Conservation (phyloP, 64 coral and sea anemone genomes). For the Hydrozoanthus tunicans region DNA sequence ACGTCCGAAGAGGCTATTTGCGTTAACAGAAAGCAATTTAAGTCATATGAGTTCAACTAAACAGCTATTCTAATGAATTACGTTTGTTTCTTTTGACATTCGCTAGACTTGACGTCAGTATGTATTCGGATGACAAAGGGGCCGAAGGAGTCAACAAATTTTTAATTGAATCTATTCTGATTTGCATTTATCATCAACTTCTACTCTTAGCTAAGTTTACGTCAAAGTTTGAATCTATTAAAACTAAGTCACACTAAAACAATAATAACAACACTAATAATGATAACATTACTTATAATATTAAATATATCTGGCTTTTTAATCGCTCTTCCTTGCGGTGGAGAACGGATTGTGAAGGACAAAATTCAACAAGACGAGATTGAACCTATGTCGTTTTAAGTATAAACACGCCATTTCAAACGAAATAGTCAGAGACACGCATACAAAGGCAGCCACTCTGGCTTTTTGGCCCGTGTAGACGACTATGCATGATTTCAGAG, state of each 20-base stretch:
- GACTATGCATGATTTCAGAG: too few species aligned
- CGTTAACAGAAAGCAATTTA: constrained; percentile 3
- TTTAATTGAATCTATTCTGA: constrained; percentile 3
- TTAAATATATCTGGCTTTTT: too few species aligned
- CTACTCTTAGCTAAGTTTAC: neutral
- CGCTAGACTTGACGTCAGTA: neutral
- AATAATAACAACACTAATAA: neutral
- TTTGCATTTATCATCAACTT: constrained; percentile 27
- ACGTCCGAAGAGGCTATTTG: neutral
- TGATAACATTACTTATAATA: neutral
- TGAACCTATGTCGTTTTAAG: too few species aligned
- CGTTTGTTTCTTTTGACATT: neutral
- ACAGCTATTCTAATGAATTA: neutral
- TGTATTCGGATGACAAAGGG: neutral
- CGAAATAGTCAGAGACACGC: too few species aligned
- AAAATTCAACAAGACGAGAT: too few species aligned
- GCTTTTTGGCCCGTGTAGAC: too few species aligned
- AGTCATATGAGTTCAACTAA: neutral
- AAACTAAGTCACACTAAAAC: neutral
- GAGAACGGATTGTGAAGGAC: too few species aligned
- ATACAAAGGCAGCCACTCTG: too few species aligned
- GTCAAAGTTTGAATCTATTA: neutral
- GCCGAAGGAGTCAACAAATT: neutral
- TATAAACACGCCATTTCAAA: too few species aligned
- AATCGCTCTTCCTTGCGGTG: too few species aligned